Conservation (phyloP, 1,140 invertebrate species). For the Sinonovacula constricta region DNA sequence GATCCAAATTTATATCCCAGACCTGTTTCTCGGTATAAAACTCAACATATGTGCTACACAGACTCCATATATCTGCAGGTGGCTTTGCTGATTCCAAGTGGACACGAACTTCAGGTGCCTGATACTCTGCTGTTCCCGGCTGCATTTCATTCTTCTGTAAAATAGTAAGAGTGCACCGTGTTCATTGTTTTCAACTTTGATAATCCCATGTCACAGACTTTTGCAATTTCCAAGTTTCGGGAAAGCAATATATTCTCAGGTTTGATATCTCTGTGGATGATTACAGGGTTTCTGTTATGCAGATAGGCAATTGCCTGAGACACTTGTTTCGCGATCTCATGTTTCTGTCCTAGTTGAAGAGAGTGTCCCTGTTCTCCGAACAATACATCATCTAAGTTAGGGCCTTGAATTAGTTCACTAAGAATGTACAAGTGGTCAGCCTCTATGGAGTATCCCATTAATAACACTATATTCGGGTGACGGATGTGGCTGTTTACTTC, state of each 20-base stretch:
- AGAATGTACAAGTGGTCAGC: slow-evolving; percentile 16
- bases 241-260: slow-evolving; percentile 19
- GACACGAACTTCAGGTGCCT: slow-evolving; percentile 20
- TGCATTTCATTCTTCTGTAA: slow-evolving; percentile 5
- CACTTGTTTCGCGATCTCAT: slow-evolving; percentile 16
- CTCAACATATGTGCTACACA: slow-evolving; percentile 21
- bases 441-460: slow-evolving; percentile 25
- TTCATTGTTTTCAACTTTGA: slow-evolving; percentile 22
- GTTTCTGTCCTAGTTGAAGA: slow-evolving; percentile 7
- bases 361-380: slow-evolving; percentile 12
- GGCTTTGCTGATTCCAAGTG: background rate
- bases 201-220: slow-evolving; percentile 28
- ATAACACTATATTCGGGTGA: slow-evolving; percentile 24
- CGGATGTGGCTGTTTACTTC: slow-evolving; percentile 27
- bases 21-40: slow-evolving; percentile 17
- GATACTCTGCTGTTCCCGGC: slow-evolving; percentile 20
- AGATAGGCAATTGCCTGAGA: slow-evolving; percentile 21
- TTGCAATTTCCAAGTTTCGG: slow-evolving; percentile 7
- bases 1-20: slow-evolving; percentile 1
- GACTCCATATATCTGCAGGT: slow-evolving; percentile 22
- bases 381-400: slow-evolving; percentile 27
- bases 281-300: slow-evolving; percentile 15
- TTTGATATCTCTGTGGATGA: slow-evolving; percentile 35
- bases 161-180: slow-evolving; percentile 19
- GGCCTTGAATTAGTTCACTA: slow-evolving; percentile 9